phyloP scores from a whole-genome alignment of 1,140 invertebrate genomes.

The Phocides pigmalion region DNA sequence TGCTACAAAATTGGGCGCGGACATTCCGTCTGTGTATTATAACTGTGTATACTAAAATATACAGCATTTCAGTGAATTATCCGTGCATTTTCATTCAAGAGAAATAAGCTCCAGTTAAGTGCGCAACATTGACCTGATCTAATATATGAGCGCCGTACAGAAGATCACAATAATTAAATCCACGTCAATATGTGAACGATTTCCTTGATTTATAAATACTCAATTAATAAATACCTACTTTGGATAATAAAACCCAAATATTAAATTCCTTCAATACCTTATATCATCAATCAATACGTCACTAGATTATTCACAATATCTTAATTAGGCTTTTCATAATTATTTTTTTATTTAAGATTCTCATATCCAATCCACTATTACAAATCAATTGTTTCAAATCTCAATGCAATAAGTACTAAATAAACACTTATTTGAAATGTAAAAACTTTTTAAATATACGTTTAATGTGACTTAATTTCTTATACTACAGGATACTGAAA shows the following conservation, averaged over 20 bases:
- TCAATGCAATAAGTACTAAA: slow-evolving; percentile 10
- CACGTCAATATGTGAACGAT: neutral
- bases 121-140: too few relatives aligned
- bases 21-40: too few relatives aligned
- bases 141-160: too few relatives aligned
- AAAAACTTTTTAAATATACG: slow-evolving; percentile 17
- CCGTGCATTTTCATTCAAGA: too few relatives aligned
- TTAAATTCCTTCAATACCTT: neutral
- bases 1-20: too few relatives aligned
- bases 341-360: slow-evolving; percentile 7
- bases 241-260: slow-evolving; percentile 10
- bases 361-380: neutral
- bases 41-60: too few relatives aligned
- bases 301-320: slow-evolving; percentile 27
- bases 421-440: slow-evolving; percentile 23
- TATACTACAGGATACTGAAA: slow-evolving; percentile 21
- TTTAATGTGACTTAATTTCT: slow-evolving; percentile 14
- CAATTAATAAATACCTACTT: neutral
- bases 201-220: neutral
- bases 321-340: slow-evolving; percentile 20
- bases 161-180: too few relatives aligned
- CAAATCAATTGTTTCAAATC: slow-evolving; percentile 8
- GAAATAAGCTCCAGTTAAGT: too few relatives aligned
- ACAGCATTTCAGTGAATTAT: too few relatives aligned
- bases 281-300: neutral